Conservation (phyloP, 2,113 vertebrate species). For the Clarias macrocephalus region DNA sequence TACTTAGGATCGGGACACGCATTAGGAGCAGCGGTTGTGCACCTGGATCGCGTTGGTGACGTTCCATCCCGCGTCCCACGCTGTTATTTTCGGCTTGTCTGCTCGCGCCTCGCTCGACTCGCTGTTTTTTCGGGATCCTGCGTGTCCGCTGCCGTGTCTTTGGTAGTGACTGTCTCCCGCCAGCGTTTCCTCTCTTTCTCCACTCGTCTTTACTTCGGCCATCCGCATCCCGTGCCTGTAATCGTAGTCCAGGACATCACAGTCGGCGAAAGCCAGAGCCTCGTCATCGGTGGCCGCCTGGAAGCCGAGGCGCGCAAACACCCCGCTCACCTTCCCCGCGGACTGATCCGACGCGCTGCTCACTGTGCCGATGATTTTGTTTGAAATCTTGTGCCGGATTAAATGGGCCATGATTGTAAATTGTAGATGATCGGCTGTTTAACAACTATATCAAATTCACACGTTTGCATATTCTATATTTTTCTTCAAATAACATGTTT, state of each 20-base stretch:
- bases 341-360: conserved; percentile 90
- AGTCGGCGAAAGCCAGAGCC: conserved; percentile 88
- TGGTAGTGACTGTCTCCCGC: conserved; percentile 93
- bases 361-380: conserved; percentile 84
- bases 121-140: conserved; percentile 78
- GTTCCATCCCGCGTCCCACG: conserved; percentile 98
- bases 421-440: conserved; percentile 22
- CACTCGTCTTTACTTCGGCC: conserved; percentile 83
- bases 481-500: neutral
- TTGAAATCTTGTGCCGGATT: conserved; percentile 89
- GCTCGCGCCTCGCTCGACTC: conserved; percentile 73
- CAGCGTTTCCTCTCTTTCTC: conserved; percentile 70
- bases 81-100: conserved; percentile 89
- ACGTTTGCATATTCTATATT: neutral
- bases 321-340: conserved; percentile 92
- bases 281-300: conserved; percentile 95
- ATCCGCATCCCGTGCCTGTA: conserved; percentile 92
- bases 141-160: conserved; percentile 80
- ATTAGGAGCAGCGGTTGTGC: conserved; percentile 35
- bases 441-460: conserved; percentile 3
- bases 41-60: conserved; percentile 99
- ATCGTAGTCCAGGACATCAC: conserved; percentile 92
- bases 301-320: conserved; percentile 94
- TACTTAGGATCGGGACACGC: no score
- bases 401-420: conserved; percentile 84